Base-by-base conservation (phyloP, 2,797 vertebrate species). In the Hippocampus kuda region DNA sequence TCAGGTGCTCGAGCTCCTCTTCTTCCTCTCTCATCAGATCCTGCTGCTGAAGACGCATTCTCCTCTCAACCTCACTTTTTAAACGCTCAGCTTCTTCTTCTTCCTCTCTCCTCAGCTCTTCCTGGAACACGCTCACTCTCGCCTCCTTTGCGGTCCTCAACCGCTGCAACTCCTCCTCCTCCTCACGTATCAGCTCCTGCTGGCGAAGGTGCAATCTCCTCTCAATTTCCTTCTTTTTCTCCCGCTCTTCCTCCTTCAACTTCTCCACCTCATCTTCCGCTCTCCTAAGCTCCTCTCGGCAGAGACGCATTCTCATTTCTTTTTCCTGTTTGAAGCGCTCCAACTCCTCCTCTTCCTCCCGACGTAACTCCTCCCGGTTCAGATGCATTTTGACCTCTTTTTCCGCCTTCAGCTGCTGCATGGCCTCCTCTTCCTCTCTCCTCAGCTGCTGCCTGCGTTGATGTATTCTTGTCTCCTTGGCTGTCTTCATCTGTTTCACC, bases 231-330 rank as follows among this genome's bases (percentile, higher is more conserved):
- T 49, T 48, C 9, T 48, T 65, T 20, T 20, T 65, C 18, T 26
- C 27, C 24, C 16, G 92, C 74, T 85, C 90, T 75, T 90, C 88
- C 79, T 72, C 91, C 11, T 44, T 67, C 27, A 91, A 84, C 62
- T 76, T 91, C 79, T 65, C 63, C 85, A 83, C 66, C 81, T 86
- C 77, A 80, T 77, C 78, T 82, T 74, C 63, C 44, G 48, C 63
- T 48, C 44, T 27, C 13, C 46, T 27, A 2, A 65, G 24, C 63
- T 65, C 42, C 44, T 65, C 63, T 24, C 20, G 44, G 44, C 44
- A 48, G 44, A 7, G 63, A 18, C n/a, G 44, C 6, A 65, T 65
- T 46, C 16, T 26, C 63, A 46, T 46, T 26, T 65, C 63, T 27
- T 26, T 16, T 44, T 44, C 24, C 26, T 65, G 15, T 65, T 65